phyloP scores from a whole-genome alignment of 2,797 vertebrate genomes.

The Diplodus sargus region DNA sequence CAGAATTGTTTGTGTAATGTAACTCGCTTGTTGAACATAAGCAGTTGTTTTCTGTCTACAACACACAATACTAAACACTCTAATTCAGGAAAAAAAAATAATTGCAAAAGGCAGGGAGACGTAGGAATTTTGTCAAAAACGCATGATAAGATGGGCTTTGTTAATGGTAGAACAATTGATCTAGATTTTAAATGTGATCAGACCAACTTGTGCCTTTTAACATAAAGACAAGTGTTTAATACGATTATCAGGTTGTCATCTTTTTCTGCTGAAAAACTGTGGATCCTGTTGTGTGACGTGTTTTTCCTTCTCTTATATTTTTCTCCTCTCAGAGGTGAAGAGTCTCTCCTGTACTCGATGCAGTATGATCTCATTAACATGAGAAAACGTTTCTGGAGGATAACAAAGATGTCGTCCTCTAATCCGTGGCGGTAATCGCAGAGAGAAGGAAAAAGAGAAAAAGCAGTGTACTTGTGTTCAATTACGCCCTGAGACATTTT shows the following conservation, averaged over 20 bases:
- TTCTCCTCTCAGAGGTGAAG: slow-evolving; percentile 74
- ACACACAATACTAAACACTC: slow-evolving; percentile 66
- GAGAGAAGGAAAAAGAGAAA: slow-evolving; percentile 39
- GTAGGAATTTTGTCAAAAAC: slow-evolving; percentile 61
- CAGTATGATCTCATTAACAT: slow-evolving; percentile 74
- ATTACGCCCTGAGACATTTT: slow-evolving; percentile 64
- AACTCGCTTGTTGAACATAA: slow-evolving; percentile 61
- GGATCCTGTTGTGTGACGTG: slow-evolving; percentile 83
- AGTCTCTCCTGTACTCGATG: slow-evolving; percentile 66
- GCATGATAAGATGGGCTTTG: slow-evolving; percentile 77
- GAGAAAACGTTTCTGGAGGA: slow-evolving; percentile 47
- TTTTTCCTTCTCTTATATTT: slow-evolving; percentile 68
- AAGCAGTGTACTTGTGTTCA: slow-evolving; percentile 59
- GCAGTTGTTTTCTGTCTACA: slow-evolving; percentile 63
- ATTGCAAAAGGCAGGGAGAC: slow-evolving; percentile 74
- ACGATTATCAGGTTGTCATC: slow-evolving; percentile 86
- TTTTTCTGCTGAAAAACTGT: slow-evolving; percentile 85
- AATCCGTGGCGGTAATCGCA: slow-evolving; percentile 54
- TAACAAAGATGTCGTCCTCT: slow-evolving; percentile 50
- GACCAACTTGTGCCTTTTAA: slow-evolving; percentile 96
- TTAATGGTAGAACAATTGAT: slow-evolving; percentile 77
- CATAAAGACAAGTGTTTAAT: slow-evolving; percentile 87
- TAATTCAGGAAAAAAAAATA: slow-evolving; percentile 80
- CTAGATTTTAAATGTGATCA: slow-evolving; percentile 82
- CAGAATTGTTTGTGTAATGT: slow-evolving; percentile 69